Evolutionary conservation across 2,113 vertebrate genomes (phyloP).

Genomic region (Prolemur simus): DNA sequence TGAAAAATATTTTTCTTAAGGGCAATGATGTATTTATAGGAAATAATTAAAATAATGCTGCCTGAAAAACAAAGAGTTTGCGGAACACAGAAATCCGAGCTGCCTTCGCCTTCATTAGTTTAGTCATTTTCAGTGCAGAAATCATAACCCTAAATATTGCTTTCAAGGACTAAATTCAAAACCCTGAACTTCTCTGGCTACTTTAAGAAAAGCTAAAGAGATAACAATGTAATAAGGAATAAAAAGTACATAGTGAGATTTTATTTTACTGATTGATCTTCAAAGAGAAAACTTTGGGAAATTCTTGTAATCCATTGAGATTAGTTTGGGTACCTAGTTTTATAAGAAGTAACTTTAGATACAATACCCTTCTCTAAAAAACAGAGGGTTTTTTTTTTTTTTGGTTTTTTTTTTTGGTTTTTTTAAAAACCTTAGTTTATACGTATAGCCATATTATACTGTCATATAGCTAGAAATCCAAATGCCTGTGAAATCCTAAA

Average conservation of each 20-base stretch:
- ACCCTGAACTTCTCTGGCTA: neutral
- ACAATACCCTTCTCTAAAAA: neutral
- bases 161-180: conserved; percentile 33
- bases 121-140: conserved; percentile 39
- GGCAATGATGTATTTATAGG: conserved; percentile 22
- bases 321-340: neutral
- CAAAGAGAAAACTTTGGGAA: neutral
- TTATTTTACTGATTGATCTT: conserved; percentile 36
- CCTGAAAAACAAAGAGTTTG: conserved; percentile 49
- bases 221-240: neutral
- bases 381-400: neutral
- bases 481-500: conserved; percentile 5
- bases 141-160: neutral
- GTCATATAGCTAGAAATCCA: neutral
- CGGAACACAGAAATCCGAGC: neutral
- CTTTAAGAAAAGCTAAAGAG: neutral
- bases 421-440: neutral
- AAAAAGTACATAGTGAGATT: neutral
- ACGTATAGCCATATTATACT: neutral
- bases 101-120: neutral
- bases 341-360: neutral
- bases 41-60: conserved; percentile 51
- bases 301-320: neutral
- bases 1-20: conserved; percentile 59
- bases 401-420: neutral